Base-by-base conservation (phyloP, 2,797 vertebrate genomes). In the Pantherophis alleghaniensis region DNA sequence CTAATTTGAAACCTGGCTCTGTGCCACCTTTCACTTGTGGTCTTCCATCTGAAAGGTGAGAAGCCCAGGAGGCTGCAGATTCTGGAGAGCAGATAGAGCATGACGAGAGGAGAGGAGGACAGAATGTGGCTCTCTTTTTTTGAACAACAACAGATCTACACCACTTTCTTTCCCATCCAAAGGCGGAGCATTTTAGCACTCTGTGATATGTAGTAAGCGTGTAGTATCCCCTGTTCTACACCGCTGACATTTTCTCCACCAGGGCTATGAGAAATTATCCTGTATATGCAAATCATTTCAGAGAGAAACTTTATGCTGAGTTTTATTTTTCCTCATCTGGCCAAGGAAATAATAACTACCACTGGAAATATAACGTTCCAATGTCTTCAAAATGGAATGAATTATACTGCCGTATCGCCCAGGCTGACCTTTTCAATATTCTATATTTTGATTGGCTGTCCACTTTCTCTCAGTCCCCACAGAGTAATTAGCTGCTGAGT, bases 361-460 rank as follows among this genome's bases (percentile, higher is more conserved):
- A 5, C 66, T 59, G 42, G 87, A 63, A 91, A 86, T 37, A 57
- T 7, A n/a, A 91, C 13, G 20, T 69, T 66, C 83, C 87, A 47
- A 91, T 16, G 37, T 87, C 90, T 91, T 57, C 7, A 79, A 57
- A 61, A 26, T 24, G 56, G 26, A 13, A n/a, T 91, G 90, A 93
- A 83, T 93, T 91, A 93, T 56, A 5, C 47, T 26, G 5, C 60
- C 66, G 3, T 55, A 63, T 47, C 16, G 11, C 57, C 22, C 28
- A n/a, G 24, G 7, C n/a, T 96, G 96, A 97, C 96, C 96, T 97
- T 97, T 97, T 37, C 94, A 93, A 94, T 60, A 92, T 89, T 51
- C 87, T 94, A 92, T 12, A 0, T 93, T 0, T 0, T 92, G 93
- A 94, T 55, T 94, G 92, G 95, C 93, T 53, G 20, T 20, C 0